Conservation (phyloP, 2,888 invertebrate genomes). For the Drosophila niveifrons region DNA sequence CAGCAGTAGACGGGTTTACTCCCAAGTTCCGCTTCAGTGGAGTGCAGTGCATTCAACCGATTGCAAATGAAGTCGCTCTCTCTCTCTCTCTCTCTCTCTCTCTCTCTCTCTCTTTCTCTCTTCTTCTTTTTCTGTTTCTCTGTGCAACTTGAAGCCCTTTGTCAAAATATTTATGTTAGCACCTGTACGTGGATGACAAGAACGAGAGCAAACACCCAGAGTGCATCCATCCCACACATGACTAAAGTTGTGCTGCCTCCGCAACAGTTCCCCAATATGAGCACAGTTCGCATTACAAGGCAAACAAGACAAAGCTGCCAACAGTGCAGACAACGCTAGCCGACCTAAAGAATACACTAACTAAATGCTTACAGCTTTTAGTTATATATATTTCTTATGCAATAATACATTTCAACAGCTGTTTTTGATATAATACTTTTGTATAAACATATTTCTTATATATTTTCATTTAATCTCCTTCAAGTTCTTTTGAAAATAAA, state of each 20-base stretch:
- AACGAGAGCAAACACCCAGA: background rate
- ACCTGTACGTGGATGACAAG: slow-evolving; percentile 57
- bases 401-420: too few species aligned
- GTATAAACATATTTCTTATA: too few species aligned
- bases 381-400: too few species aligned
- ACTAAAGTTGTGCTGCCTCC: background rate
- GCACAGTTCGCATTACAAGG: slow-evolving; percentile 42
- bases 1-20: background rate
- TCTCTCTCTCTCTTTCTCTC: background rate
- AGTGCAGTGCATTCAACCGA: slow-evolving; percentile 57
- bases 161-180: slow-evolving; percentile 76
- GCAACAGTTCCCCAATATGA: slow-evolving; percentile 24
- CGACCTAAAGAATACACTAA: slow-evolving; percentile 38
- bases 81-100: slow-evolving; percentile 6
- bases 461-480: too few species aligned
- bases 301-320: slow-evolving; percentile 21
- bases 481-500: too few species aligned
- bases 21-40: slow-evolving; percentile 40
- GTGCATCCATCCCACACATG: background rate
- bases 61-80: slow-evolving; percentile 63
- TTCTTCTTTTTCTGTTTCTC: slow-evolving; percentile 13
- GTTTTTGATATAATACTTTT: too few species aligned
- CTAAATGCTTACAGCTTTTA: too few species aligned
- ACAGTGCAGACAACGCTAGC: background rate
- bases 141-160: slow-evolving; percentile 54